phyloP scores from a whole-genome alignment of 2,797 vertebrate genomes.

The Tarsius wallacei region DNA sequence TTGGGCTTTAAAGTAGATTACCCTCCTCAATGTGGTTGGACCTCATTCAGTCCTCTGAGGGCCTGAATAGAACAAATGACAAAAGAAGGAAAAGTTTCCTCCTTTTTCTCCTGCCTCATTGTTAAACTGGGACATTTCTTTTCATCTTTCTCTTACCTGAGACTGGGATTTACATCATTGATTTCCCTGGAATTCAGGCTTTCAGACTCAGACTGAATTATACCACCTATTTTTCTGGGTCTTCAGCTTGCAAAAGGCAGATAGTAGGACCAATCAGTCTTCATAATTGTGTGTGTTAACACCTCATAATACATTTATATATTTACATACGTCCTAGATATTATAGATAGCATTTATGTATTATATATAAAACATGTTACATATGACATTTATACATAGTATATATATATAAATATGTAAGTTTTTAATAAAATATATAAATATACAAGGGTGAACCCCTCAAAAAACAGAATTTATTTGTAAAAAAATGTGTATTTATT shows the following conservation, averaged over 20 bases:
- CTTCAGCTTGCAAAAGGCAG: neutral
- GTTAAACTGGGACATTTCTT: neutral
- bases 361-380: neutral
- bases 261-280: neutral
- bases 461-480: no score
- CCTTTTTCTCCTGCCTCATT: neutral
- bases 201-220: neutral
- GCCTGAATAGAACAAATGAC: neutral
- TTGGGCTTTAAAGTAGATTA: neutral
- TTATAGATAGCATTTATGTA: neutral
- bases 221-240: neutral
- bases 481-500: no score
- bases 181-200: neutral
- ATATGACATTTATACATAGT: neutral
- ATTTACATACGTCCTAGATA: neutral
- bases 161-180: neutral
- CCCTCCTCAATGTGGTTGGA: fast-evolving
- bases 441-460: no score
- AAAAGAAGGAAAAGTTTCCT: neutral
- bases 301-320: neutral
- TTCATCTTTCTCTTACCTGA: neutral
- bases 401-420: neutral
- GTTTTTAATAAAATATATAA: neutral
- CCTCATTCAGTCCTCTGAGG: no score
- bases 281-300: neutral